These are phyloP conservation scores for Macrosiphum euphorbiae DNA, from an alignment of 2,888 invertebrate genomes.

Conservation along the genomic window DNA sequence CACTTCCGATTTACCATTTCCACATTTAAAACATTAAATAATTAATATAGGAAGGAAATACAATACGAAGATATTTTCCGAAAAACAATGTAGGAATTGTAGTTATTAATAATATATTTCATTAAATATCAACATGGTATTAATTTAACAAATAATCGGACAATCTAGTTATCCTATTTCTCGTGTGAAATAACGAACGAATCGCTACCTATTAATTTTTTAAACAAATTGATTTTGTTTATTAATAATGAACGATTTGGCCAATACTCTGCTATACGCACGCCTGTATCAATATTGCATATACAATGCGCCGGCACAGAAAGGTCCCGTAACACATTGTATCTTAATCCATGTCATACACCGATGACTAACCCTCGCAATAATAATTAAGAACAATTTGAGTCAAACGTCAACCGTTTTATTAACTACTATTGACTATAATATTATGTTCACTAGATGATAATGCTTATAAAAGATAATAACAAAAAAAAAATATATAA, in stretches of 20 bases:
- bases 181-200: not conserved
- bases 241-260: not conserved
- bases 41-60: not conserved
- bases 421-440: too few species aligned
- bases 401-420: too few species aligned
- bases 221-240: too few species aligned
- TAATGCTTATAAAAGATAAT: too few species aligned
- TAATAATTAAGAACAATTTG: too few species aligned
- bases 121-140: not conserved
- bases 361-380: too few species aligned
- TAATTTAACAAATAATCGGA: not conserved
- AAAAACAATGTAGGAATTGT: not conserved
- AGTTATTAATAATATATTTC: not conserved
- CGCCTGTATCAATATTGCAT: constrained; percentile 37
- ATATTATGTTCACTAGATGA: too few species aligned
- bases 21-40: constrained; percentile 17
- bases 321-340: too few species aligned
- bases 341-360: too few species aligned
- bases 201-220: not conserved
- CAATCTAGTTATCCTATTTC: not conserved
- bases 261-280: not conserved
- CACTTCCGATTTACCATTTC: constrained; percentile 19
- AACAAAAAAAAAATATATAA: too few species aligned
- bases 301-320: not conserved
- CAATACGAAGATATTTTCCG: not conserved